Percentiles rank a stretch among this genome's conserved stretches.
Conservation (phyloP, 2,888 invertebrate species). For the Drosophila longiperda region DNA sequence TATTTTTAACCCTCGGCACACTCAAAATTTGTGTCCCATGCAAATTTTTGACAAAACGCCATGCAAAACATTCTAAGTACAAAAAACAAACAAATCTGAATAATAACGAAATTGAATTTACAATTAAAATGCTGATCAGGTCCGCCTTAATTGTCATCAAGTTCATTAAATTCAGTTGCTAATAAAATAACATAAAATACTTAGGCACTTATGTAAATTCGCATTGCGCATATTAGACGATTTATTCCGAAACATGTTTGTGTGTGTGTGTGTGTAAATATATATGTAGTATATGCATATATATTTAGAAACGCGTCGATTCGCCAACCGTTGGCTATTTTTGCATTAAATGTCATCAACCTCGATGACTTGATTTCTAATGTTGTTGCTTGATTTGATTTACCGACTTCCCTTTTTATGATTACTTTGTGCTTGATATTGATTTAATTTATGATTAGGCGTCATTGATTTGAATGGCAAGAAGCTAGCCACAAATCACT, state of each 20-base stretch:
- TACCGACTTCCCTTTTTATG: constrained; percentile 41
- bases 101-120: neutral
- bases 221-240: neutral
- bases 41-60: constrained; percentile 26
- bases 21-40: constrained; percentile 35
- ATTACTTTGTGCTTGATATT: constrained; percentile 24
- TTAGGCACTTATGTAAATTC: constrained; percentile 20
- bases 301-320: constrained; percentile 49
- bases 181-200: constrained; percentile 13
- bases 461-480: constrained; percentile 33
- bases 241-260: neutral
- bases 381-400: constrained; percentile 36
- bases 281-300: constrained; percentile 23
- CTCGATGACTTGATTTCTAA: constrained; percentile 54
- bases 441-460: constrained; percentile 5
- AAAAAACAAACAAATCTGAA: constrained; percentile 1
- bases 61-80: constrained; percentile 28
- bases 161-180: constrained; percentile 22
- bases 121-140: constrained; percentile 34
- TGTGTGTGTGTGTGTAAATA: constrained; percentile 7
- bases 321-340: constrained; percentile 32
- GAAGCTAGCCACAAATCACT: constrained; percentile 3
- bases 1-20: constrained; percentile 53
- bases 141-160: constrained; percentile 34
- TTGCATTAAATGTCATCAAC: constrained; percentile 65